Base-by-base conservation (phyloP, 2,797 vertebrate genomes). In the Gymnocypris eckloni region DNA sequence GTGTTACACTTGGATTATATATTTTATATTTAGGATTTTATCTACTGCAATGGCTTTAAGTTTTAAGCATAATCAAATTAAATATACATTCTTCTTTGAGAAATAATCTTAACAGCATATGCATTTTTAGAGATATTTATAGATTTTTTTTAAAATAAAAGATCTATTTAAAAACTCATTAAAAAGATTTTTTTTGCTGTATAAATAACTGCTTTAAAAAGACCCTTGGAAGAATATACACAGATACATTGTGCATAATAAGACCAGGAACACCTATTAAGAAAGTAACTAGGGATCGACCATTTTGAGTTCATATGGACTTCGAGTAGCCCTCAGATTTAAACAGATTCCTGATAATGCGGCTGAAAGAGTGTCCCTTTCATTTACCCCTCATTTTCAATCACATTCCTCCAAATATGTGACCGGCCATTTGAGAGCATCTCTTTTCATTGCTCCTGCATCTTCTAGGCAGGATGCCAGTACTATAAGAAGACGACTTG, bases 401-500 rank as follows among this genome's bases (percentile, higher is more conserved):
- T 82, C 82, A 50, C 50, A 81, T 79, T 39, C 78, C 64, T 61
- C 22, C 25, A 61, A 77, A 85, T 43, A 56, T 76, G 22, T 50
- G 82, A 73, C 71, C 37, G 43, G 75, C 71, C 54, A 81, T 87
- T 79, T 64, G 79, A 85, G 72, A 81, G 28, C 1, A 8, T 78
- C 28, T 67, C 67, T 78, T 61, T 73, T 85, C 83, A 85, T 71
- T 20, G 4, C 66, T 69, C 10, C n/a, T 54, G 61, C 83, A 79
- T 67, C 56, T 43, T 82, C 66, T 18, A 39, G 83, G 79, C 80
- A 61, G 4, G 66, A 79, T 33, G 50, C 54, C 45, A 66, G 37
- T 54, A 43, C 28, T 59, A n/a, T 75, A 80, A 85, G 50, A 67
- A 82, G 76, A 20, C 72, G 66, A 67, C 43, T 61, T 64, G 50